Conservation (phyloP, 2,113 vertebrate species). For the Fregetta grallaria region DNA sequence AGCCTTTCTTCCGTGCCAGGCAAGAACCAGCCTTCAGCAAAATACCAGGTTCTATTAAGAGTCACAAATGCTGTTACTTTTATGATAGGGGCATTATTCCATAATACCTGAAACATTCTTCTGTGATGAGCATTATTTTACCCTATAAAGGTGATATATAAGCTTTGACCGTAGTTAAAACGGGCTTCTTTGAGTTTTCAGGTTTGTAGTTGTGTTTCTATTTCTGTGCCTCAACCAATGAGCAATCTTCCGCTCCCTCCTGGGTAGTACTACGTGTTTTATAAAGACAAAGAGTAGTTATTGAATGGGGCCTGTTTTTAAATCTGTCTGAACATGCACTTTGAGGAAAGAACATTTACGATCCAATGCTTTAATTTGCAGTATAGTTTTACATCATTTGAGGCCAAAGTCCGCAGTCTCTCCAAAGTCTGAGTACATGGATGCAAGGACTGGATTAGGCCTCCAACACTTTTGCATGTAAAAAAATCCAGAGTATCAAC, state of each 20-base stretch:
- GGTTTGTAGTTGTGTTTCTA: neutral
- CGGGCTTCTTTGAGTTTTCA: neutral
- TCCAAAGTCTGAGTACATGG: neutral
- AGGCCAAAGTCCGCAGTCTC: neutral
- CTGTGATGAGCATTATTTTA: neutral
- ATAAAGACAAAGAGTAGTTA: neutral
- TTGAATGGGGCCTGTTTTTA: neutral
- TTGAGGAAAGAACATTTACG: slow-evolving; percentile 55
- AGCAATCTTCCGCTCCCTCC: neutral
- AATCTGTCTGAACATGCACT: slow-evolving; percentile 49
- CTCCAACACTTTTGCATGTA: neutral
- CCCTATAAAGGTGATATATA: neutral
- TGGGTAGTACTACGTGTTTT: neutral
- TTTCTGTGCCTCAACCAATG: slow-evolving; percentile 8
- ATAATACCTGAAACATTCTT: neutral
- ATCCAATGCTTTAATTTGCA: neutral
- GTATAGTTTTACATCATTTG: neutral
- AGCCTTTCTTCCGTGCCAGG: neutral
- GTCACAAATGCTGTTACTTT: neutral
- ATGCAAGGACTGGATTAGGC: neutral
- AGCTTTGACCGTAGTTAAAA: neutral
- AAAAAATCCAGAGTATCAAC: neutral
- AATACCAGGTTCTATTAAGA: neutral
- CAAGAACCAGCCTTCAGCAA: neutral
- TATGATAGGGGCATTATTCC: neutral